Evolutionary conservation across 2,113 vertebrate species (phyloP).

Genomic region (Notothenia coriiceps): DNA sequence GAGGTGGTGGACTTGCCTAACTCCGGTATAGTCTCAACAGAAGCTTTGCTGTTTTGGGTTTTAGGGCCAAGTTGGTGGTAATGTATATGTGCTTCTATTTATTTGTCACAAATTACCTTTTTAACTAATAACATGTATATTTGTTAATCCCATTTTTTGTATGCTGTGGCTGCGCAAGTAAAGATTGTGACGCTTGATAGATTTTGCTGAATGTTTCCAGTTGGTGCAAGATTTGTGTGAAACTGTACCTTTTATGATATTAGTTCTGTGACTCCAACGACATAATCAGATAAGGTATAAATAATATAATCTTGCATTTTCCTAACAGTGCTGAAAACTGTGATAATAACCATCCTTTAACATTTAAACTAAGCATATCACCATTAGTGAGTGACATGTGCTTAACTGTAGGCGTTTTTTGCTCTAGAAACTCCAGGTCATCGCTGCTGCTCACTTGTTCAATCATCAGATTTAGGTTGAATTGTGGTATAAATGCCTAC

Average conservation of each 20-base stretch:
- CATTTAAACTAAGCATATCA: conserved; percentile 50
- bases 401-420: conserved; percentile 49
- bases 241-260: conserved; percentile 34
- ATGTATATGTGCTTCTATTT: conserved; percentile 77
- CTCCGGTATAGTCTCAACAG: conserved; percentile 11
- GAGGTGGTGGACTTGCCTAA: conserved; percentile 20
- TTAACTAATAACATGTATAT: conserved; percentile 62
- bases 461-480: conserved; percentile 11
- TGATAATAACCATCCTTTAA: conserved; percentile 50
- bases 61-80: conserved; percentile 50
- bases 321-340: conserved; percentile 45
- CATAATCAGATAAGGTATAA: conserved; percentile 40
- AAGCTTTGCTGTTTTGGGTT: conserved; percentile 43
- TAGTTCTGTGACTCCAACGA: conserved; percentile 23
- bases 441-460: conserved; percentile 18
- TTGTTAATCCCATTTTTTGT: conserved; percentile 67
- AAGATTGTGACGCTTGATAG: conserved; percentile 61
- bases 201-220: conserved; percentile 56
- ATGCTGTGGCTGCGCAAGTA: conserved; percentile 43
- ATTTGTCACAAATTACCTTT: conserved; percentile 69
- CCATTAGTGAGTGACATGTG: conserved; percentile 43
- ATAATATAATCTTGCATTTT: conserved; percentile 44
- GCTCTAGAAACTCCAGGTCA: conserved; percentile 33
- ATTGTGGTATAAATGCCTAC: conserved; percentile 8
- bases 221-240: conserved; percentile 38